These are phyloP conservation scores for Silurus aristotelis DNA, from an alignment of 2,797 vertebrate species.

Conservation along the genomic window DNA sequence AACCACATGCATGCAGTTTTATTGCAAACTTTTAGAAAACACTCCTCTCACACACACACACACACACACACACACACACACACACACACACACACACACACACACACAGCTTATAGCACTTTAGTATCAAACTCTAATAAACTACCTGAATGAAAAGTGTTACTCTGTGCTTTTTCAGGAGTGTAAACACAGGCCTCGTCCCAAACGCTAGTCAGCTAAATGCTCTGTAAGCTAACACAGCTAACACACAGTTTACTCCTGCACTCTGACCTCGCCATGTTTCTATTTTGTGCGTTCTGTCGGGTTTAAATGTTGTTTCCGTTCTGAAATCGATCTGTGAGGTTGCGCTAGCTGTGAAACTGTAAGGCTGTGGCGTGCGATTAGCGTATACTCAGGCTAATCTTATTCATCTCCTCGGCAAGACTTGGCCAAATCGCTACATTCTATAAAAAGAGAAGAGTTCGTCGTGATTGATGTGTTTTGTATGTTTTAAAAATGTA, in stretches of 20 bases:
- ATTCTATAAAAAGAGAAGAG: neutral
- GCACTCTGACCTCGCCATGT: neutral
- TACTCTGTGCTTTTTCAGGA: slow-evolving; percentile 17
- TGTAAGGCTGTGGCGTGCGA: neutral
- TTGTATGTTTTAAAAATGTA: no score
- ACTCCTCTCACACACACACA: neutral
- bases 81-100: slow-evolving; percentile 38
- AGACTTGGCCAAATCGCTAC: neutral
- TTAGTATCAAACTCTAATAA: slow-evolving; percentile 45
- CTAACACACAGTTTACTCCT: no score
- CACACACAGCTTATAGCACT: neutral
- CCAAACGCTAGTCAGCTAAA: neutral
- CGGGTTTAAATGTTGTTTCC: neutral
- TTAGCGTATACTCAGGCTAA: neutral
- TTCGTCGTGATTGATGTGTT: neutral
- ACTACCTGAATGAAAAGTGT: slow-evolving; percentile 44
- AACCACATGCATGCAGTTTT: slow-evolving; percentile 1
- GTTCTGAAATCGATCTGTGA: neutral
- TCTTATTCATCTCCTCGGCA: neutral
- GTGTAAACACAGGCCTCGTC: neutral
- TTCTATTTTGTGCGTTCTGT: neutral
- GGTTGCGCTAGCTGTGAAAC: neutral
- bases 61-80: neutral
- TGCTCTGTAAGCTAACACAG: neutral
- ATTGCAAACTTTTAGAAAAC: neutral